Conservation (phyloP, 2,888 invertebrate genomes). For the Lydus trimaculatus region DNA sequence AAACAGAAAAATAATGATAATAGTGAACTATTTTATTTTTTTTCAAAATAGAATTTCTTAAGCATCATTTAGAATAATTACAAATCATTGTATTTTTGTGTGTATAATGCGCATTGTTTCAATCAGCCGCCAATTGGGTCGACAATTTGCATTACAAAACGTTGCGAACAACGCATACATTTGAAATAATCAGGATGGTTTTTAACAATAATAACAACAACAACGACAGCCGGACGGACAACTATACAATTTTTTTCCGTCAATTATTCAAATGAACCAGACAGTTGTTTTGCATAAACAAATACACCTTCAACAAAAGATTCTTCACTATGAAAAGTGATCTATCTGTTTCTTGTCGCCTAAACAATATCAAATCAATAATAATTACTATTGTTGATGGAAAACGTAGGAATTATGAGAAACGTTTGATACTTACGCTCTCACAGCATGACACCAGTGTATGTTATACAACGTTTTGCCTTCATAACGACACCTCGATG, state of each 20-base stretch:
- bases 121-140: conserved; percentile 18
- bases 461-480: conserved; percentile 23
- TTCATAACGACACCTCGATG: conserved; percentile 36
- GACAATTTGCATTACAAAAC: conserved; percentile 26
- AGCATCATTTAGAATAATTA: background rate
- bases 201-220: conserved; percentile 2
- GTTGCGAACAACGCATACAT: conserved; percentile 22
- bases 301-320: conserved; percentile 6
- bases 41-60: background rate
- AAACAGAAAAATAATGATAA: background rate
- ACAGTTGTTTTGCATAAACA: conserved; percentile 27
- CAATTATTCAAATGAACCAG: conserved; percentile 32
- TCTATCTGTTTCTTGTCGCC: background rate
- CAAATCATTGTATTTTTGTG: background rate
- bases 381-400: background rate
- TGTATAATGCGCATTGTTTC: background rate
- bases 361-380: background rate
- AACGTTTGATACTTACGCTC: conserved; percentile 26
- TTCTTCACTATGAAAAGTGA: background rate
- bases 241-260: conserved; percentile 21
- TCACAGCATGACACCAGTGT: conserved; percentile 16
- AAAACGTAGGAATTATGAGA: conserved; percentile 30
- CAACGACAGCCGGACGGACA: conserved; percentile 16
- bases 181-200: conserved; percentile 21
- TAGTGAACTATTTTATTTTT: background rate